Conservation (phyloP, 2,113 vertebrate species). For the Corvus hawaiiensis region DNA sequence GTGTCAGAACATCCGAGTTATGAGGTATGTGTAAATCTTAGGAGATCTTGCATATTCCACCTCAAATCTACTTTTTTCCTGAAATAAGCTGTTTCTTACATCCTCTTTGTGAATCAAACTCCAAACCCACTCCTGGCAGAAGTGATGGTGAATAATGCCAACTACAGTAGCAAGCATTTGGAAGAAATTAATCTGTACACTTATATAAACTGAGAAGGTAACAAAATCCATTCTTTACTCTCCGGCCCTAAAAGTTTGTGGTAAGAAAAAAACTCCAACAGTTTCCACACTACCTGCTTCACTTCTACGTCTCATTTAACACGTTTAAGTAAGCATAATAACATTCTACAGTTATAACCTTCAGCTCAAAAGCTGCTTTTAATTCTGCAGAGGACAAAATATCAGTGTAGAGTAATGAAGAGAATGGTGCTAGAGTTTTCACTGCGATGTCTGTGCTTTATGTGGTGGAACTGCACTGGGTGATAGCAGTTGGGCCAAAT, state of each 20-base stretch:
- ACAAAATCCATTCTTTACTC: constrained; percentile 14
- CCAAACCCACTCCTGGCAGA: constrained; percentile 19
- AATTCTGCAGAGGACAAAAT: neutral
- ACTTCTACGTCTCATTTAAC: neutral
- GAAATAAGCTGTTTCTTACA: constrained; percentile 6
- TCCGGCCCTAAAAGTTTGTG: neutral
- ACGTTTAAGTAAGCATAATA: neutral
- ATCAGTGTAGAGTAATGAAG: neutral
- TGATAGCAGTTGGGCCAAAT: neutral
- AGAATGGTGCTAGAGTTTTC: neutral
- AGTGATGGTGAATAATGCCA: neutral
- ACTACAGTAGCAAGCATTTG: constrained; percentile 48
- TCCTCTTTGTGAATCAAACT: neutral
- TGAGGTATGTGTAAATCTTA: neutral
- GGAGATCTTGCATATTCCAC: neutral
- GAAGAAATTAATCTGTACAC: constrained; percentile 38
- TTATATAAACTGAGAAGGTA: constrained; percentile 5
- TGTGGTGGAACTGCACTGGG: neutral
- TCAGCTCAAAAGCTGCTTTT: neutral
- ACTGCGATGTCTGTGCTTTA: neutral
- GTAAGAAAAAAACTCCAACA: neutral
- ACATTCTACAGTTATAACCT: neutral
- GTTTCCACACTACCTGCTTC: constrained; percentile 8
- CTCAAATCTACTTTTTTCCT: neutral
- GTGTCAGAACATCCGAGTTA: fast-evolving